Evolutionary conservation across 2,113 vertebrate genomes (phyloP).

Genomic region (Seriola aureovittata): DNA sequence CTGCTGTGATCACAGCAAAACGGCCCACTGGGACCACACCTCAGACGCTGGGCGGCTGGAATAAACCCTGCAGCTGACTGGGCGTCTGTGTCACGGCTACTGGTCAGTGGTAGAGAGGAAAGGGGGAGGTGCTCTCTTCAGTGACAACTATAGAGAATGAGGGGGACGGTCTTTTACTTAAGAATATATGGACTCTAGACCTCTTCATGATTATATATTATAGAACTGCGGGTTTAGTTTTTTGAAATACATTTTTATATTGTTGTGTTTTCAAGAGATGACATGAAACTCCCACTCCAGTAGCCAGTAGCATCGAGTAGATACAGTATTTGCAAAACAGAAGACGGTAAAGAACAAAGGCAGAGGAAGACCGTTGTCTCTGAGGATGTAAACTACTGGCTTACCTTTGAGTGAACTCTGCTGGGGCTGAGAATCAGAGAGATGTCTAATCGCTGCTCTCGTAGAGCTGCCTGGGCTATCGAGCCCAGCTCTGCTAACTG

Average conservation of each 20-base stretch:
- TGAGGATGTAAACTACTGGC: constrained; percentile 71
- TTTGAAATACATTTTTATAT: constrained; percentile 10
- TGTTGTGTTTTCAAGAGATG: constrained; percentile 27
- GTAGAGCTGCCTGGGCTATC: constrained; percentile 65
- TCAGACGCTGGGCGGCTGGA: constrained; percentile 52
- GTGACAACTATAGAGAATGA: neutral
- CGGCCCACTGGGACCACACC: constrained; percentile 68
- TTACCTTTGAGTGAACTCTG: constrained; percentile 85
- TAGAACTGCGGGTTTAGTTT: constrained; percentile 10
- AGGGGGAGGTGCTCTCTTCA: neutral
- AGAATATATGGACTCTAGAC: neutral
- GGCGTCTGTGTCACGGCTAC: constrained; percentile 26
- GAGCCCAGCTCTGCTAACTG: constrained; percentile 74
- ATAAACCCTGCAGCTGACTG: constrained; percentile 57
- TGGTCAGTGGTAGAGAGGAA: constrained; percentile 36
- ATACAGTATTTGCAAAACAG: constrained; percentile 54
- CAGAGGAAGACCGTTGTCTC: constrained; percentile 59
- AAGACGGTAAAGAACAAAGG: constrained; percentile 73
- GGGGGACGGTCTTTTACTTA: neutral
- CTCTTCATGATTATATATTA: constrained; percentile 13
- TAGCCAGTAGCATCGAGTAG: constrained; percentile 25
- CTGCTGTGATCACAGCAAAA: constrained; percentile 80
- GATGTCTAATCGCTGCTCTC: constrained; percentile 76
- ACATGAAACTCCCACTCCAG: constrained; percentile 36
- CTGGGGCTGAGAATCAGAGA: constrained; percentile 81